Evolutionary conservation across 92 coral and sea anemone species (phyloP).

Genomic region (Zoanthus solanderi): DNA sequence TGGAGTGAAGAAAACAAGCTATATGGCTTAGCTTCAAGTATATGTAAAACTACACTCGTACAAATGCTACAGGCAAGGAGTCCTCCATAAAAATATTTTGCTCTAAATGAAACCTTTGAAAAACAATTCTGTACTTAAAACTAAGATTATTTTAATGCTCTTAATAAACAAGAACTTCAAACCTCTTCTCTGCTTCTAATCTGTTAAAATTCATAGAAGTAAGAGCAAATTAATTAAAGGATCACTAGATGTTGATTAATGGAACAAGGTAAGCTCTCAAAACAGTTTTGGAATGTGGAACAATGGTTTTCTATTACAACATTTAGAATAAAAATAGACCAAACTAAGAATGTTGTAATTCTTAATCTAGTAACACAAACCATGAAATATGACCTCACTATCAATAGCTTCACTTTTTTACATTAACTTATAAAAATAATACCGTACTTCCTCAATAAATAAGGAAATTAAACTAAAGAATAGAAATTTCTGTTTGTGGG

Average conservation of each 20-base stretch:
- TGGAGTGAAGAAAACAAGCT: constrained; percentile 1
- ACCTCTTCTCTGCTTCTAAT: constrained; percentile 8
- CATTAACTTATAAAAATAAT: not conserved
- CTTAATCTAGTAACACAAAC: not conserved
- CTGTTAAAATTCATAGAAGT: not conserved
- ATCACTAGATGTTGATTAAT: constrained; percentile 5
- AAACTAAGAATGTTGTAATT: not conserved
- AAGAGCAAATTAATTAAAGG: not conserved
- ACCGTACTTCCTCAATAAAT: not conserved
- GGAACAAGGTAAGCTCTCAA: constrained; percentile 21
- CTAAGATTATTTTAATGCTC: not conserved
- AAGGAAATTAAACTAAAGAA: constrained; percentile 12
- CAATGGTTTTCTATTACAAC: constrained; percentile 31
- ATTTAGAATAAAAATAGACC: constrained; percentile 30
- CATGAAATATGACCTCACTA: not conserved
- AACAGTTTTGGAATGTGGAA: constrained; percentile 38
- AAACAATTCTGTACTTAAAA: not conserved
- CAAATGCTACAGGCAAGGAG: not conserved
- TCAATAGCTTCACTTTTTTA: not conserved
- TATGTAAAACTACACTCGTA: not conserved
- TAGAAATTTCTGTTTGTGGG: not conserved
- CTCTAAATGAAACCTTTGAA: not conserved
- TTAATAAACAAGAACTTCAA: constrained; percentile 3
- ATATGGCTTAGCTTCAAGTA: not conserved
- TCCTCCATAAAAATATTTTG: not conserved